Conservation (phyloP, 2,113 vertebrate species). For the Brevimyrus niger region DNA sequence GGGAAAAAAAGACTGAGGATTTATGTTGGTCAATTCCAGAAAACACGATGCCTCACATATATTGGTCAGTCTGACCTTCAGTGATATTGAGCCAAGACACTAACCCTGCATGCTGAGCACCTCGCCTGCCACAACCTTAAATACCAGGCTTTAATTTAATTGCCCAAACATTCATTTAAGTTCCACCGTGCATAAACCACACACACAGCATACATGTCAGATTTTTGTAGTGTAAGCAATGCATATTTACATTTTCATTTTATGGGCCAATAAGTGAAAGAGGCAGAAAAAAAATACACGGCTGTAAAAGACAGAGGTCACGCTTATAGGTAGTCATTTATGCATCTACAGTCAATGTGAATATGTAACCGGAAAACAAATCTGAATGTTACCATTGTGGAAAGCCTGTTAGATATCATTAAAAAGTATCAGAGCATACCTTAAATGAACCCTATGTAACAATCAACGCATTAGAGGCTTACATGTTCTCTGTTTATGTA, state of each 20-base stretch:
- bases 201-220: not conserved
- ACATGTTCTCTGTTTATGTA: not conserved
- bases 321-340: not conserved
- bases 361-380: not conserved
- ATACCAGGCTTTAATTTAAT: not conserved
- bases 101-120: not conserved
- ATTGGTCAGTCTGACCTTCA: not conserved
- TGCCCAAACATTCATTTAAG: not conserved
- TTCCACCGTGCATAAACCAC: not conserved
- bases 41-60: not conserved
- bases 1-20: conserved; percentile 25
- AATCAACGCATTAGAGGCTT: not conserved
- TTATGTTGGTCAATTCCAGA: not conserved
- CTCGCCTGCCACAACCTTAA: not conserved
- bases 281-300: not conserved
- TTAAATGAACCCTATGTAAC: not conserved
- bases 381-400: not conserved
- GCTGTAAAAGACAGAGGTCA: not conserved
- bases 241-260: conserved; percentile 1
- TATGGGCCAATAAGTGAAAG: not conserved
- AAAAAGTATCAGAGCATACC: not conserved
- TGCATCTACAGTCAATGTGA: not conserved
- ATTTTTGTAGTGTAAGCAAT: not conserved
- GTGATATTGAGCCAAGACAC: not conserved
- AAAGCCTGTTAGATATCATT: not conserved